Evolutionary conservation across 1,140 invertebrate genomes (phyloP).

Genomic region (Neomicropteryx cornuta): DNA sequence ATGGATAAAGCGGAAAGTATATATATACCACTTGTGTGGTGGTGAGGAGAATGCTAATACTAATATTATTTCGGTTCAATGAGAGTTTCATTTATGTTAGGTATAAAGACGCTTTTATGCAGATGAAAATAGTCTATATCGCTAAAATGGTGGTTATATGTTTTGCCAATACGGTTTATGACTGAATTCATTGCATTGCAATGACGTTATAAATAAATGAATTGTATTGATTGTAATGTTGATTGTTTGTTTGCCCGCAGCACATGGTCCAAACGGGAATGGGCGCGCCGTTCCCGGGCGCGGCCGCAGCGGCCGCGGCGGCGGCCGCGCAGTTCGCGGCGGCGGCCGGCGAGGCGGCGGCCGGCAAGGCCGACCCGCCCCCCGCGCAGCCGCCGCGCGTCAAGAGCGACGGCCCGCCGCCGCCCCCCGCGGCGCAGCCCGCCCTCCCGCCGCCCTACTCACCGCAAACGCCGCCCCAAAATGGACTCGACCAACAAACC

Average conservation of each 20-base stretch:
- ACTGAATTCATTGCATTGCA: no score
- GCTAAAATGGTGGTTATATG: no score
- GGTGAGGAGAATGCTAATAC: no score
- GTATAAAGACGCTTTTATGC: no score
- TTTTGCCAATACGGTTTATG: no score
- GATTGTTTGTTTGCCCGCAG: conserved; percentile 50
- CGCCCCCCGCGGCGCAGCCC: conserved; percentile 31
- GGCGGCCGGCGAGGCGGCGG: conserved; percentile 42
- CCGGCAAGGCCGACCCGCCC: conserved; percentile 31
- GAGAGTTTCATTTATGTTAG: no score
- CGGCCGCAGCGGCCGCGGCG: conserved; percentile 63
- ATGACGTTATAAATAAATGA: no score
- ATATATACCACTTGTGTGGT: no score
- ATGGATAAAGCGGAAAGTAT: no score
- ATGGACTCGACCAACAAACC: conserved; percentile 38
- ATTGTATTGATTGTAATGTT: no score
- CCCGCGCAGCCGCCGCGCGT: conserved; percentile 32
- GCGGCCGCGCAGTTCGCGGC: conserved; percentile 47
- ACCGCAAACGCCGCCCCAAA: conserved; percentile 27
- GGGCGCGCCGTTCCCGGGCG: conserved; percentile 66
- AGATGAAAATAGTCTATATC: no score
- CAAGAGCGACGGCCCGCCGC: conserved; percentile 32
- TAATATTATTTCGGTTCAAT: no score
- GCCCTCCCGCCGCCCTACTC: conserved; percentile 36
- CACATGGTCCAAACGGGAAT: conserved; percentile 93